Base-by-base conservation (phyloP, 2,797 vertebrate genomes). In the Pteronotus mesoamericanus region DNA sequence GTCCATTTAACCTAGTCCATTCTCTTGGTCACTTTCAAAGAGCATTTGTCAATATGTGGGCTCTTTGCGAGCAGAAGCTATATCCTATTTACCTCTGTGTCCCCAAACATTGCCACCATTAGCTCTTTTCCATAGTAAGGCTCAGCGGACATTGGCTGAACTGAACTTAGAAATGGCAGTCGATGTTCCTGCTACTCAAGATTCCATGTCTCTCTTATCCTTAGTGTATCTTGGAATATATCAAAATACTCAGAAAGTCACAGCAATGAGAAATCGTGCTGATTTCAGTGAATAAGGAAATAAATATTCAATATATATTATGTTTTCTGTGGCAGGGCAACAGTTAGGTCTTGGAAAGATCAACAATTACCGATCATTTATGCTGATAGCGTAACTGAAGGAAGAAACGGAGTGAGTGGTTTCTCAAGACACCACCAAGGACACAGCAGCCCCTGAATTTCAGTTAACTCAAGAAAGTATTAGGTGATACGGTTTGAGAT, bases 21-120 rank as follows among this genome's bases (percentile, higher is more conserved):
- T 96, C 37, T 95, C 69, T 72, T 95, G 86, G 88, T 96, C 86
- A 89, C 68, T 91, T 92, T 86, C 72, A 51, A 84, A 74, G 61
- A 44, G 29, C 57, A 55, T 66, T 91, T n/a, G 84, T 91, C 80
- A 85, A n/a, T 51, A 77, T 39, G 34, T 57, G 89, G 72, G 46
- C 22, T 69, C 46, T 37, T 59, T 37, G 79, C 77, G 86, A 89
- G 29, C 10, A 86, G 75, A 97, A 46, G 18, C 53, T 75, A 0
- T 57, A 53, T 61, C 69, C 59, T 80, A 18, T 57, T 93, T 15
- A 93, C 66, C 61, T 95, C 42, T 32, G 24, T 42, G 74, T 84
- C 87, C 53, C 21, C 0, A 12, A 18, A 24, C 2, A 42, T 5
- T 64, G 39, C 6, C 24, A 24, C 21, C 34, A 6, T 22, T 34